Conservation (phyloP, 2,113 vertebrate species). For the Thalassoma bifasciatum region DNA sequence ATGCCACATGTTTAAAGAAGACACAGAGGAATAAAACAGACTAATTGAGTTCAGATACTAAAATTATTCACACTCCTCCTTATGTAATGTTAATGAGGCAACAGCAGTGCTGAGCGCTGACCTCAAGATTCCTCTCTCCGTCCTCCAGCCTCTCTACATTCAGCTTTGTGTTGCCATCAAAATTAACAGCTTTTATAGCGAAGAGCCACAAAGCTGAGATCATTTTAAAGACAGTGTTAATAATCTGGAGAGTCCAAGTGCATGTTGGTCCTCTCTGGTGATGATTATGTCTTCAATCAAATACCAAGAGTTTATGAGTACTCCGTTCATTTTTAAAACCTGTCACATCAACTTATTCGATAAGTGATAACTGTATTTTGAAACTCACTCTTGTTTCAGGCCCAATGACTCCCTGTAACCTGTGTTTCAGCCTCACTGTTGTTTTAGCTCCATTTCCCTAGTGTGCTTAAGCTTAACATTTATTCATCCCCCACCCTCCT, state of each 20-base stretch:
- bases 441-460: no score
- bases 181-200: background rate
- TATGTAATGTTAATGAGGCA: conserved; percentile 32
- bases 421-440: no score
- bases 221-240: background rate
- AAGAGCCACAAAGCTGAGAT: no score
- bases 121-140: conserved; percentile 2
- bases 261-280: background rate
- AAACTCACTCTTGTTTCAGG: no score
- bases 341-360: no score
- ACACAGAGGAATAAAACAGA: conserved; percentile 38
- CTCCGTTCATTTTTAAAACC: no score
- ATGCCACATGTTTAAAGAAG: conserved; percentile 35
- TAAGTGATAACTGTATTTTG: no score
- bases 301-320: no score
- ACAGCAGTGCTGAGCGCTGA: conserved; percentile 2
- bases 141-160: conserved; percentile 4
- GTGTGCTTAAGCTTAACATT: no score
- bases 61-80: conserved; percentile 34
- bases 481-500: no score
- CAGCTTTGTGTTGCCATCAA: background rate
- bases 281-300: background rate
- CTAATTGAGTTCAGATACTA: conserved; percentile 38
- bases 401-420: no score
- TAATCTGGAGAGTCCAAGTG: background rate